Conservation (phyloP, 2,113 vertebrate genomes). For the Spermophilus dauricus region DNA sequence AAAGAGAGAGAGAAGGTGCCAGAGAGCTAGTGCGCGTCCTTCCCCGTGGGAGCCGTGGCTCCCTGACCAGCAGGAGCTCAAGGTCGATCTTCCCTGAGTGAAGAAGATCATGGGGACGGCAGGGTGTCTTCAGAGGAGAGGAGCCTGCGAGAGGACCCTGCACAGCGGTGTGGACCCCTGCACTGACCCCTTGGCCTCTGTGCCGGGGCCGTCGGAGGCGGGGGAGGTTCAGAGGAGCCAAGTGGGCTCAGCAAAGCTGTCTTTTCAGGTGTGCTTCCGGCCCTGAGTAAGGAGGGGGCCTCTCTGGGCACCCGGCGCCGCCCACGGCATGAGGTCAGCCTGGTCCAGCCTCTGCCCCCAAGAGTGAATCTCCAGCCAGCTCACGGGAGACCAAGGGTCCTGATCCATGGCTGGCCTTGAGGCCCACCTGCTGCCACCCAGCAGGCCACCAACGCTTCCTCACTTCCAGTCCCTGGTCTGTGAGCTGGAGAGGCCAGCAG, state of each 20-base stretch:
- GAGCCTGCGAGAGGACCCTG: no score
- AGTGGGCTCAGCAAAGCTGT: constrained; percentile 54
- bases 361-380: background rate
- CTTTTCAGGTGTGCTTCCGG: constrained; percentile 34
- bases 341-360: background rate
- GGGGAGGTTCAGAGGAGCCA: constrained; percentile 10
- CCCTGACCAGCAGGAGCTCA: constrained; percentile 70
- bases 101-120: no score
- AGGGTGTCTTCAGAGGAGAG: no score
- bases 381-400: background rate
- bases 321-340: background rate
- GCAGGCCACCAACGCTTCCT: background rate
- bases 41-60: no score
- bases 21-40: no score
- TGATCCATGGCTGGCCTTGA: background rate
- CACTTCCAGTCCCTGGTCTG: background rate
- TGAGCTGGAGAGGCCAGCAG: background rate
- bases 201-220: constrained; percentile 44
- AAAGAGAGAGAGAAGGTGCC: no score
- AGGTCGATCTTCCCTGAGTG: background rate
- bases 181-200: background rate
- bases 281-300: constrained; percentile 18
- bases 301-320: constrained; percentile 68
- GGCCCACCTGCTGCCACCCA: background rate
- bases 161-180: no score